Percentiles rank a stretch among this genome's conserved stretches.
These are phyloP conservation scores for Melipona bicolor DNA, from an alignment of 2,888 invertebrate genomes.

Conservation along the genomic window DNA sequence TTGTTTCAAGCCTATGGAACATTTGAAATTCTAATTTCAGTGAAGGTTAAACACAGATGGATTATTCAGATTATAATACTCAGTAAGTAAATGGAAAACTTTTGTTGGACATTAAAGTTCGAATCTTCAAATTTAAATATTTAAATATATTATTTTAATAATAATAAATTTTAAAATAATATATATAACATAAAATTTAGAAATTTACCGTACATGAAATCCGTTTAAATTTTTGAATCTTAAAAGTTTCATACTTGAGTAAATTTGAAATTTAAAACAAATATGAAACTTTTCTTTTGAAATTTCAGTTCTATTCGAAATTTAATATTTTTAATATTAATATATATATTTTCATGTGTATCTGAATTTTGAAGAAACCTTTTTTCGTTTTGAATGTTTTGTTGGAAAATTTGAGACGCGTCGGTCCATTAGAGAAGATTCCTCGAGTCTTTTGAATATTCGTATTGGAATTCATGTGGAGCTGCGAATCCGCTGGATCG, in stretches of 20 bases:
- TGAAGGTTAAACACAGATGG: neutral
- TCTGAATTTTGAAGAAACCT: neutral
- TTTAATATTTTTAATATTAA: neutral
- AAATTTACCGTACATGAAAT: too few relatives aligned
- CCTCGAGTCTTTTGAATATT: constrained; percentile 16
- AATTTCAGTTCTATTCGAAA: neutral
- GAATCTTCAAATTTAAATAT: too few relatives aligned
- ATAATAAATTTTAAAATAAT: too few relatives aligned
- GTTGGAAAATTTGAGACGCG: neutral
- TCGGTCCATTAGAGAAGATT: neutral
- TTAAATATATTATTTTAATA: too few relatives aligned
- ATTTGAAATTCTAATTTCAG: neutral
- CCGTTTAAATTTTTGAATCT: too few relatives aligned
- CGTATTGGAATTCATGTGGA: constrained; percentile 16
- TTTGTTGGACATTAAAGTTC: neutral
- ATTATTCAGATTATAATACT: neutral
- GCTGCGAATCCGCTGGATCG: constrained; percentile 8
- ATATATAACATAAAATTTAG: too few relatives aligned
- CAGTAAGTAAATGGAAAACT: neutral
- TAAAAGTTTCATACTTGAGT: too few relatives aligned
- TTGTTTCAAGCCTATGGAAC: neutral
- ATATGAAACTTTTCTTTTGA: neutral
- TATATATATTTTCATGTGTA: too few relatives aligned
- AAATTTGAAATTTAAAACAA: neutral
- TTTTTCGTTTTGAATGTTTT: neutral